Base-by-base conservation (phyloP, 2,797 vertebrate species). In the Lophotriccus pileatus region DNA sequence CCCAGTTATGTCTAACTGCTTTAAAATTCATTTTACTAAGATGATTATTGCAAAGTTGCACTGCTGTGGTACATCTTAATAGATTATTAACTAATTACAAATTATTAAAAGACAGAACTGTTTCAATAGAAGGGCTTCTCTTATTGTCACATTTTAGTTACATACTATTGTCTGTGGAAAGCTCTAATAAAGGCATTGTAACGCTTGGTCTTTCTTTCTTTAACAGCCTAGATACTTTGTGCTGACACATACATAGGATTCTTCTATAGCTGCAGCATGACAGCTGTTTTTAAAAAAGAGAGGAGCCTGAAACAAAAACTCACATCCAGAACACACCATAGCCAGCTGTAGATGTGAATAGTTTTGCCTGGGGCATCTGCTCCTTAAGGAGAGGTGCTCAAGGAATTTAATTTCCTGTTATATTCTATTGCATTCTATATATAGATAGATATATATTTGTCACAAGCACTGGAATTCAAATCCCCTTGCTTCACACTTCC, bases 151-250 rank as follows among this genome's bases (percentile, higher is more conserved):
- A 34, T 84, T 76, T 86, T 52, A 76, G 50, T 89, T 76, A n/a
- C 12, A 4, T 56, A 24, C 41, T 52, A 5, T 68, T 87, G 44
- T 84, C 50, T 85, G 7, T 17, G 21, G 47, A 79, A 87, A 52
- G 39, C 32, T 89, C 76, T 93, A 79, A 90, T 91, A 91, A 86
- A 82, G 89, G 41, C 39, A 32, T 43, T 56, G 69, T 73, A 81
- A 73, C 24, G 24, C 66, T 64, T 64, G 32, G 50, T 52, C 24
- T 91, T 41, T 84, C 75, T 87, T 73, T 76, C 47, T 84, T 92
- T 90, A 95, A 60, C 79, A 96, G 90, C 60, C 78, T 90, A 96
- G 86, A 92, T 92, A 87, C 94, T 94, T 89, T 56, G 34, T 90
- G 67, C 77, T 90, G 77, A 90, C 85, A 88, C 10, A 15, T 89